These are phyloP conservation scores for Pseudanteris insignis DNA, from an alignment of 2,888 invertebrate species.

Conservation along the genomic window DNA sequence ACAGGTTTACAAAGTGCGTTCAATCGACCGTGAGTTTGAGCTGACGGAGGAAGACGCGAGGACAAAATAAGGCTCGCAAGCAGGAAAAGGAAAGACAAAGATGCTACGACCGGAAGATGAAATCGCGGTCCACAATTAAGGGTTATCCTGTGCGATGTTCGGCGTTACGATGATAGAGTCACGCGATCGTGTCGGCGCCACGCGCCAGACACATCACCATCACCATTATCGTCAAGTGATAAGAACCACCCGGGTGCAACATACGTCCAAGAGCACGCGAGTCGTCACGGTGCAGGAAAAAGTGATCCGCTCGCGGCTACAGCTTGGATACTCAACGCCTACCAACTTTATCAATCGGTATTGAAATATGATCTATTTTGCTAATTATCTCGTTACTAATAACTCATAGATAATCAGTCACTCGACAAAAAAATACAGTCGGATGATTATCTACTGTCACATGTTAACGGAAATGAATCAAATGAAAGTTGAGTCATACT, in stretches of 20 bases:
- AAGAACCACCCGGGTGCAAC: conserved; percentile 62
- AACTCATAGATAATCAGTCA: no score
- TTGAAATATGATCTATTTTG: no score
- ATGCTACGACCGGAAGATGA: conserved; percentile 13
- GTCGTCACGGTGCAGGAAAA: conserved; percentile 65
- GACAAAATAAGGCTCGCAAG: no score
- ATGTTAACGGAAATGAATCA: no score
- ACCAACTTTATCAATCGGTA: conserved; percentile 65
- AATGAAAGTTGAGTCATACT: no score
- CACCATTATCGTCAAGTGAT: conserved; percentile 62
- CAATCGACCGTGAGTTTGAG: no score
- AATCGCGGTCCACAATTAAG: no score
- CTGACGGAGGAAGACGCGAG: no score
- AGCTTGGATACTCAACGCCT: conserved; percentile 65
- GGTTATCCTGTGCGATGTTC: conserved; percentile 53
- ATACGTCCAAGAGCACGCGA: conserved; percentile 57
- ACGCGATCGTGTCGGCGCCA: conserved; percentile 53
- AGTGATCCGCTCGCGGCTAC: conserved; percentile 63
- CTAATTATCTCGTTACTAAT: no score
- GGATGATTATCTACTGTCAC: no score
- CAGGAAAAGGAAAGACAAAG: conserved; percentile 7
- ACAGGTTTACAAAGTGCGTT: no score
- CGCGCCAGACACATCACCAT: conserved; percentile 53
- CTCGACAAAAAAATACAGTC: no score
- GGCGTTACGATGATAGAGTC: conserved; percentile 60